Base-by-base conservation (phyloP, 2,113 vertebrate genomes). In the Emydocephalus ijimae region DNA sequence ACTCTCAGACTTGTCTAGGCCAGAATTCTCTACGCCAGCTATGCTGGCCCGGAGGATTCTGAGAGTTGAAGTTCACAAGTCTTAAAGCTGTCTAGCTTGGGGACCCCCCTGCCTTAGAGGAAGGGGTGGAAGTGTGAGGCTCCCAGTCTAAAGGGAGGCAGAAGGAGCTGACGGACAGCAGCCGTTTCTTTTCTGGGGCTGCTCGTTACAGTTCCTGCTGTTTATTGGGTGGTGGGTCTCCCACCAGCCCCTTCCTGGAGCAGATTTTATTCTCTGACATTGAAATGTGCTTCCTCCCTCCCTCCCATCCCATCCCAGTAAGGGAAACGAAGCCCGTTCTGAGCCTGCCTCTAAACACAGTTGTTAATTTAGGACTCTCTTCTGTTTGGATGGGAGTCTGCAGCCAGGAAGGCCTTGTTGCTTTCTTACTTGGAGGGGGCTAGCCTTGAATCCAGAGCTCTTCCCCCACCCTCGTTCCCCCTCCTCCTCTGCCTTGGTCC, bases 131-230 rank as follows among this genome's bases (percentile, higher is more conserved):
- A 12, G 8, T 24, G 81, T 43, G 74, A 29, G 26, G 10, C 59
- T 14, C 18, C 2, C 4, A 52, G 59, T 21, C 20, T 64, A 23
- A 45, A 20, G 4, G 50, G 4, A 39, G 48, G n/a, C 29, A 45
- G 50, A 1, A 5, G 9, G 24, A 85, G 88, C 91, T 57, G 85
- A 21, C 5, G 43, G n/a, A 45, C 5, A 89, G n/a, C 90, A 23
- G 90, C 93, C 3, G 15, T 85, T 89, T n/a, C 59, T 45, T 29
- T 89, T 90, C 61, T 3, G 9, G 20, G 3, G 59, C 24, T 6
- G 23, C 14, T 90, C 55, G 0, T 21, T 61, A n/a, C 0, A 0
- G 4, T 26, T 43, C 21, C 57, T 18, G 59, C 61, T 43, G n/a
- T 24, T 94, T 85, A 10, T 48, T 45, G 48, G 1, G 57, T 61